Conservation (phyloP, 1,140 invertebrate species). For the Drosophila kepulauana region DNA sequence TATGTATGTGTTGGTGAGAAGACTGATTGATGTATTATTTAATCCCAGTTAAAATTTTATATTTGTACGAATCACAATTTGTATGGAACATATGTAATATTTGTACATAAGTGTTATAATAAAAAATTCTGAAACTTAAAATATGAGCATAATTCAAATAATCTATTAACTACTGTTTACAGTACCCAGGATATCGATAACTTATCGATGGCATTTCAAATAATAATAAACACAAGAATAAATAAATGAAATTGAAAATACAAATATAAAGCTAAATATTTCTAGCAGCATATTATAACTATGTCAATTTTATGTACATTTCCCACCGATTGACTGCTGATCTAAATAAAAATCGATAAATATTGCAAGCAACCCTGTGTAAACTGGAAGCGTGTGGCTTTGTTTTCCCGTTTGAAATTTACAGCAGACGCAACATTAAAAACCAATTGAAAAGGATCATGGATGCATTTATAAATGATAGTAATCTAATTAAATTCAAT, state of each 20-base stretch:
- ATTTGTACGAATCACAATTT: background rate
- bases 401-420: background rate
- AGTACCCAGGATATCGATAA: too few species aligned
- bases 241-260: too few species aligned
- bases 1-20: slow-evolving; percentile 9
- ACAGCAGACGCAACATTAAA: background rate
- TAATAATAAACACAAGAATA: too few species aligned
- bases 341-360: too few species aligned
- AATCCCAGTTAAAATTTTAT: slow-evolving; percentile 7
- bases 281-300: too few species aligned
- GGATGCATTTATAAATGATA: background rate
- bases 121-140: background rate
- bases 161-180: too few species aligned
- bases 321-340: too few species aligned
- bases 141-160: slow-evolving; percentile 33
- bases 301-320: too few species aligned
- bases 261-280: too few species aligned
- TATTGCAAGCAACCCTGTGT: too few species aligned
- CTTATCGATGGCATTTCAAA: too few species aligned
- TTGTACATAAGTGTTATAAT: slow-evolving; percentile 34
- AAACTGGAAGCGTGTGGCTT: background rate
- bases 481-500: slow-evolving; percentile 7
- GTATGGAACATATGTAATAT: slow-evolving; percentile 11
- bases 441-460: too few species aligned
- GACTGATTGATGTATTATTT: slow-evolving; percentile 29